Conservation (phyloP, 2,797 vertebrate species). For the Vireo griseus region DNA sequence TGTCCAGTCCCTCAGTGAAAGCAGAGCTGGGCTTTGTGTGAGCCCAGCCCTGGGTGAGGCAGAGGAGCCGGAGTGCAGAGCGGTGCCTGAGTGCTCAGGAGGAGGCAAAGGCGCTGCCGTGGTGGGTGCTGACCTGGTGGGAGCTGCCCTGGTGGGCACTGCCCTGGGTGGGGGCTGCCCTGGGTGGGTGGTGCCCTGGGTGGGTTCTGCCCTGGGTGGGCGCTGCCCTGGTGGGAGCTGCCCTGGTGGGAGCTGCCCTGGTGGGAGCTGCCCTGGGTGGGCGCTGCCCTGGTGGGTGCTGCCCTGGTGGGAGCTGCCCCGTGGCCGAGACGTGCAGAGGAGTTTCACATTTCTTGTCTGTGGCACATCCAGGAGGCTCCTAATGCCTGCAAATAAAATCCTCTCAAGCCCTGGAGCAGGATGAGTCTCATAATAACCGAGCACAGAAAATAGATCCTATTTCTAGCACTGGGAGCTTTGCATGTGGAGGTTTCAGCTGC, state of each 20-base stretch:
- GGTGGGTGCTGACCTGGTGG: no score
- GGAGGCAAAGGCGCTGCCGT: background rate
- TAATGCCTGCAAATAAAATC: background rate
- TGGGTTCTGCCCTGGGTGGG: background rate
- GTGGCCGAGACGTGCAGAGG: background rate
- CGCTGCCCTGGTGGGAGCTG: background rate
- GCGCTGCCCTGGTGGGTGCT: background rate
- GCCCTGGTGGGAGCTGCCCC: background rate
- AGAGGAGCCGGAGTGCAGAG: background rate
- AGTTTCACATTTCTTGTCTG: background rate
- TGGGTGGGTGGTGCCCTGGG: no score
- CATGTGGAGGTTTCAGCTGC: background rate
- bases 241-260: background rate
- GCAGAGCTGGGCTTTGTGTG: background rate
- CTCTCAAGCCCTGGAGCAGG: background rate
- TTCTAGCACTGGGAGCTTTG: background rate
- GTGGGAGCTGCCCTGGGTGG: no score
- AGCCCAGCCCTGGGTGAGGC: background rate
- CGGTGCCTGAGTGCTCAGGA: background rate
- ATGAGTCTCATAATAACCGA: background rate
- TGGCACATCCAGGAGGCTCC: background rate
- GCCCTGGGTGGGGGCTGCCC: no score
- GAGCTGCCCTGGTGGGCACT: no score
- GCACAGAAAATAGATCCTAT: background rate
- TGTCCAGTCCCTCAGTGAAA: fast-evolving